Conservation (phyloP, 2,888 invertebrate genomes). For the Orchestes rusci region DNA sequence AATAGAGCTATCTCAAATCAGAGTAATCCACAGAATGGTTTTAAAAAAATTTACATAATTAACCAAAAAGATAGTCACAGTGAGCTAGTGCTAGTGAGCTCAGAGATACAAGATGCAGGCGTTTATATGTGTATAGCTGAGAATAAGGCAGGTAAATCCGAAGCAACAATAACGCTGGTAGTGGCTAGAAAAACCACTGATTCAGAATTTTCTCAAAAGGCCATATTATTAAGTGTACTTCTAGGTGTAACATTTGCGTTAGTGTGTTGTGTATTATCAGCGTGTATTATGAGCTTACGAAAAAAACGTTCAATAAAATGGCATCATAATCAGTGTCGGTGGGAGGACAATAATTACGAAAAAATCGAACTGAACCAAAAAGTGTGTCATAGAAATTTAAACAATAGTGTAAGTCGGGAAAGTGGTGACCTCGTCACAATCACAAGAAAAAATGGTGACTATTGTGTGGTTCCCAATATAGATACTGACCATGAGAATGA, state of each 20-base stretch:
- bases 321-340: slow-evolving; percentile 41
- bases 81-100: slow-evolving; percentile 65
- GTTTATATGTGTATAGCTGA: slow-evolving; percentile 72
- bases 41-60: slow-evolving; percentile 58
- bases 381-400: slow-evolving; percentile 35
- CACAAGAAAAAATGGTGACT: slow-evolving; percentile 57
- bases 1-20: slow-evolving; percentile 64
- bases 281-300: slow-evolving; percentile 55
- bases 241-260: slow-evolving; percentile 59
- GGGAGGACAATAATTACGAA: slow-evolving; percentile 64
- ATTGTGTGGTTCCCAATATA: slow-evolving; percentile 57
- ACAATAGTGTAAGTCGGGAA: slow-evolving; percentile 29
- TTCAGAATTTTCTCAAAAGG: slow-evolving; percentile 52
- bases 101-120: slow-evolving; percentile 69
- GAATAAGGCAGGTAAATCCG: slow-evolving; percentile 71
- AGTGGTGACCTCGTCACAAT: slow-evolving; percentile 42
- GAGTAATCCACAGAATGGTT: slow-evolving; percentile 44
- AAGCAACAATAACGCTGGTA: slow-evolving; percentile 64
- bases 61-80: slow-evolving; percentile 61
- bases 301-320: slow-evolving; percentile 56
- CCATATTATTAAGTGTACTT: slow-evolving; percentile 60
- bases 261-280: slow-evolving; percentile 57
- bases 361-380: slow-evolving; percentile 70
- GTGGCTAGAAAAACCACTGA: slow-evolving; percentile 49
- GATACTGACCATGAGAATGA: slow-evolving; percentile 55